phyloP scores from a whole-genome alignment of 2,797 vertebrate species.

The Leuciscus waleckii region DNA sequence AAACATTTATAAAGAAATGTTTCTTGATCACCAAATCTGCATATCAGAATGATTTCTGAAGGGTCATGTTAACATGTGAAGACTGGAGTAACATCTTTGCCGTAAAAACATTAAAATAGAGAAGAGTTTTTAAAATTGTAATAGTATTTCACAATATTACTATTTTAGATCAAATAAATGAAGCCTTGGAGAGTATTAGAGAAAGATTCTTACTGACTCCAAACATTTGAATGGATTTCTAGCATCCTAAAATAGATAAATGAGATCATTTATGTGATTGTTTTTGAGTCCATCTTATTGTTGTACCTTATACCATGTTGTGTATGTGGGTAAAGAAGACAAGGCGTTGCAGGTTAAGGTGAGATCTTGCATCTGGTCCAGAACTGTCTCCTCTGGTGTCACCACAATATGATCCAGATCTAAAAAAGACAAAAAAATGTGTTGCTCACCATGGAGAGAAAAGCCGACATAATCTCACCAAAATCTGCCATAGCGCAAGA shows the following conservation, averaged over 20 bases:
- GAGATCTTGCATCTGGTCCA: slow-evolving; percentile 62
- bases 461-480: neutral
- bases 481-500: too few relatives aligned
- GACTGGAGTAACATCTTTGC: neutral
- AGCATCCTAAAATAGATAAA: neutral
- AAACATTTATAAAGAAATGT: neutral
- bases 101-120: neutral
- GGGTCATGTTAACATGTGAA: neutral
- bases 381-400: slow-evolving; percentile 25
- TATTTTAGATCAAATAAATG: neutral
- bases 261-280: too few relatives aligned
- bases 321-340: slow-evolving; percentile 71
- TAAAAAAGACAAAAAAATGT: slow-evolving; percentile 54
- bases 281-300: neutral
- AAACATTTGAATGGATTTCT: neutral
- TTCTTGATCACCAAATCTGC: neutral
- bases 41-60: neutral
- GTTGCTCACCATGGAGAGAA: neutral
- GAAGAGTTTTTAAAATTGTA: neutral
- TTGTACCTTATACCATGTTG: slow-evolving; percentile 78
- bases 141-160: neutral
- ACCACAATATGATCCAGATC: slow-evolving; percentile 75
- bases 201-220: neutral
- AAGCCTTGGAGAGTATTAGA: neutral
- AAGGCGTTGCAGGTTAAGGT: slow-evolving; percentile 75